Evolutionary conservation across 2,797 vertebrate species (phyloP).

Genomic region (Lutjanus argentimaculatus): DNA sequence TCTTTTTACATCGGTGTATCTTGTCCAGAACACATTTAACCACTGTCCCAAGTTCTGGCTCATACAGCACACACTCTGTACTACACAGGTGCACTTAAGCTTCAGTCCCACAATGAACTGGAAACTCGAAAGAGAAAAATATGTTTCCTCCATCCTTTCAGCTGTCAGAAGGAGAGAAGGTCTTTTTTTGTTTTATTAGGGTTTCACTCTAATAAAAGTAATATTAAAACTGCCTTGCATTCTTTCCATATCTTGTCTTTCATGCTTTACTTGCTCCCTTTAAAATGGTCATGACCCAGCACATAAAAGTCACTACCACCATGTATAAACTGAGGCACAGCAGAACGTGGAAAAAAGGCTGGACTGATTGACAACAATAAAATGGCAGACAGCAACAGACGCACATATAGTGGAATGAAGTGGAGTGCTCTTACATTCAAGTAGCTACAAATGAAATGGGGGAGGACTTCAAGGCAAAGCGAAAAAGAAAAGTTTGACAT

Average conservation of each 20-base stretch:
- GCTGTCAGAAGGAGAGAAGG: neutral
- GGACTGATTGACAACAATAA: constrained; percentile 48
- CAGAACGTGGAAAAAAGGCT: constrained; percentile 35
- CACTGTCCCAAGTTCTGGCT: constrained; percentile 6
- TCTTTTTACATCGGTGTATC: constrained; percentile 7
- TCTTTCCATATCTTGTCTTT: constrained; percentile 15
- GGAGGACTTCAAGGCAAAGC: constrained; percentile 62
- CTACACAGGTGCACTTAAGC: neutral
- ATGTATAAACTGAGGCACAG: constrained; percentile 5
- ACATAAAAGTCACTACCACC: constrained; percentile 23
- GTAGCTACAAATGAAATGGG: constrained; percentile 54
- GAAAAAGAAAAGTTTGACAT: constrained; percentile 47
- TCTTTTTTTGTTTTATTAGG: constrained; percentile 1
- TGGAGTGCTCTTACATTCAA: constrained; percentile 59
- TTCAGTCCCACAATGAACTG: neutral
- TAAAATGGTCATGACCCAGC: neutral
- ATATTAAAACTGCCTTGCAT: neutral
- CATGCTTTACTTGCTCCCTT: neutral
- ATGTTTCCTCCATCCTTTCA: neutral
- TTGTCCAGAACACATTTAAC: constrained; percentile 25
- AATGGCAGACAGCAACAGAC: constrained; percentile 29
- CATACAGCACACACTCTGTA: neutral
- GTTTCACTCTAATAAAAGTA: constrained; percentile 1
- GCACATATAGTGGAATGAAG: constrained; percentile 16
- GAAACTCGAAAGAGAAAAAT: neutral